Evolutionary conservation across 2,888 invertebrate species (phyloP).

Genomic region (Ferdinandea cuprea): DNA sequence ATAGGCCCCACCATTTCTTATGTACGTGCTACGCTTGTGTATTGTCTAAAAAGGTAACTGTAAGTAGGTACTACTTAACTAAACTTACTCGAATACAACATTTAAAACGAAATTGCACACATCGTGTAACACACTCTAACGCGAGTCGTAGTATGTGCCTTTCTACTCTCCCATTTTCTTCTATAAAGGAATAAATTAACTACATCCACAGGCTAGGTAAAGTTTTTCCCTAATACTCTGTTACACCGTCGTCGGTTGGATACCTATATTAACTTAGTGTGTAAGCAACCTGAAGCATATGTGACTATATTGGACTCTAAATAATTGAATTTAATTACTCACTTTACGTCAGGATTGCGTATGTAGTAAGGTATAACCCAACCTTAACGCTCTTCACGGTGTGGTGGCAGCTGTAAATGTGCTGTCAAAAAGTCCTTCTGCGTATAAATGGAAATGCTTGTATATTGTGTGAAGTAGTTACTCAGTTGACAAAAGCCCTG

Average conservation of each 20-base stretch:
- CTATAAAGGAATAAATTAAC: too few relatives aligned
- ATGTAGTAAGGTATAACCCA: not conserved
- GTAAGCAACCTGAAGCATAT: slow-evolving; percentile 24
- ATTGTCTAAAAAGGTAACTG: too few relatives aligned
- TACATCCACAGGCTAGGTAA: too few relatives aligned
- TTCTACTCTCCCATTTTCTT: too few relatives aligned
- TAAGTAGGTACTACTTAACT: too few relatives aligned
- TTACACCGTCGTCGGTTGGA: too few relatives aligned
- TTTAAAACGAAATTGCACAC: slow-evolving; percentile 23
- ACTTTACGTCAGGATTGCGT: slow-evolving; percentile 18
- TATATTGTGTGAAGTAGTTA: not conserved
- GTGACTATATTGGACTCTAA: slow-evolving; percentile 39
- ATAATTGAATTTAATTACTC: slow-evolving; percentile 47
- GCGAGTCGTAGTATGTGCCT: too few relatives aligned
- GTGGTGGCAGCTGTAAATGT: slow-evolving; percentile 21
- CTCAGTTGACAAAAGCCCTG: not conserved
- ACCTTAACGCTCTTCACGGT: slow-evolving; percentile 1
- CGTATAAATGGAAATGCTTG: not conserved
- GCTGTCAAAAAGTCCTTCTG: slow-evolving; percentile 21
- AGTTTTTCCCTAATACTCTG: too few relatives aligned
- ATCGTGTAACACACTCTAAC: not conserved
- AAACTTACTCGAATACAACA: not conserved
- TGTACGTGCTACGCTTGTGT: too few relatives aligned
- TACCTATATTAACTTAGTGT: not conserved
- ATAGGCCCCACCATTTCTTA: too few relatives aligned